Conservation (phyloP, 2,113 vertebrate species). For the Microcebus jonahi region DNA sequence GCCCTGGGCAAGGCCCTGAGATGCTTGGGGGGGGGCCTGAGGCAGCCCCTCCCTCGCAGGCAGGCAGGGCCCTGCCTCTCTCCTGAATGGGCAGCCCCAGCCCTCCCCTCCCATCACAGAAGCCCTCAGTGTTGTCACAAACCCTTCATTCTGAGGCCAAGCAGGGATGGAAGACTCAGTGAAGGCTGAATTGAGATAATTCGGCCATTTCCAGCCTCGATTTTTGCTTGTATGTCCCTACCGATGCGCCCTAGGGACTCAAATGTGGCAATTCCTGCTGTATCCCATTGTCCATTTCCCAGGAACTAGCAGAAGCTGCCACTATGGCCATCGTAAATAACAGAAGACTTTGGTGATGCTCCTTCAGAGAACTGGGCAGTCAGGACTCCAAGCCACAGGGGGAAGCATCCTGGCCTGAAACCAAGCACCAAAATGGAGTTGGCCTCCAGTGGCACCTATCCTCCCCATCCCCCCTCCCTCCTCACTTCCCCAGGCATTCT, state of each 20-base stretch:
- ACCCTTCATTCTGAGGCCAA: not conserved
- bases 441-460: not conserved
- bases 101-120: not conserved
- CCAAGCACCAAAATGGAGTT: slow-evolving; percentile 52
- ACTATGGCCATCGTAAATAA: not conserved
- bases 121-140: not conserved
- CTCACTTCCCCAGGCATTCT: not conserved
- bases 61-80: not conserved
- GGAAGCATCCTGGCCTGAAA: not conserved
- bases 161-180: not conserved
- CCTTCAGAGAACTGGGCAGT: not conserved
- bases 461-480: not conserved
- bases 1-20: not conserved
- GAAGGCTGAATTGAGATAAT: not conserved
- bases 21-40: not conserved
- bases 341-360: not conserved
- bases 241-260: not conserved
- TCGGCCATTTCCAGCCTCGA: not conserved
- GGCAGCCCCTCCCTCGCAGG: not conserved
- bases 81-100: not conserved
- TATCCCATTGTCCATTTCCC: not conserved
- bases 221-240: not conserved
- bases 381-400: not conserved
- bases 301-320: not conserved
- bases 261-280: not conserved